These are phyloP conservation scores for Mycteria americana DNA, from an alignment of 2,797 vertebrate genomes.

Conservation along the genomic window DNA sequence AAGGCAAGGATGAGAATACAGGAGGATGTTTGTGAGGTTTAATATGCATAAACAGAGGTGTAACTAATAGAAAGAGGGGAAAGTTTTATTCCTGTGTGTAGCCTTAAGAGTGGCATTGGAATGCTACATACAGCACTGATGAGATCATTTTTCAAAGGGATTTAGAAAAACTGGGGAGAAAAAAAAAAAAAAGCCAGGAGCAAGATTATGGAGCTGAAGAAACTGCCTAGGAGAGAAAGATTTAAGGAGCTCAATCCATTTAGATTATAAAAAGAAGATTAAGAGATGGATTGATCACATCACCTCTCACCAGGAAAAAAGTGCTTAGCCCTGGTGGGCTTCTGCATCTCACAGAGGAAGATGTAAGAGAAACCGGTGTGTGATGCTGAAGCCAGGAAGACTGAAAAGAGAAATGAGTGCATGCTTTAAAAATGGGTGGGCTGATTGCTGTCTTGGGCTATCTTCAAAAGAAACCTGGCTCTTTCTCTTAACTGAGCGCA, in stretches of 20 bases:
- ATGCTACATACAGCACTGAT: not conserved
- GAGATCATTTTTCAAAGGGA: accelerated
- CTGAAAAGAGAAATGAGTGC: not conserved
- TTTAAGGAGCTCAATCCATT: not conserved
- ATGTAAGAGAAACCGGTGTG: not conserved
- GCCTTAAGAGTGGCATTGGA: not conserved
- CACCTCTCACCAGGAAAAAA: not conserved
- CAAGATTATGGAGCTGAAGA: not conserved
- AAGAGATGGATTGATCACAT: not conserved
- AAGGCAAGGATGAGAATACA: not conserved
- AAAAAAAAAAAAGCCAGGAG: not conserved
- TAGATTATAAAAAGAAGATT: not conserved
- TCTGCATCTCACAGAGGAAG: not conserved
- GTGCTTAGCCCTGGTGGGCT: not conserved
- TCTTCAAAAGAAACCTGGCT: not conserved
- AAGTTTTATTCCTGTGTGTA: not conserved
- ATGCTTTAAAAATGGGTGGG: not conserved
- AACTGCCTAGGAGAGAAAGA: not conserved
- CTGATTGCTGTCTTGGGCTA: not conserved
- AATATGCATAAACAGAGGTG: not conserved
- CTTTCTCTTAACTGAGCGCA: accelerated
- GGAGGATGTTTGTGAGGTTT: not conserved
- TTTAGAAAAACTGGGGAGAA: not conserved
- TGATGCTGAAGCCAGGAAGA: not conserved
- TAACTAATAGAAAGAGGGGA: no score